Percentiles rank a stretch among this genome's conserved stretches.
These are phyloP conservation scores for Bombus waltoni DNA, from an alignment of 1,140 invertebrate genomes.

Conservation along the genomic window DNA sequence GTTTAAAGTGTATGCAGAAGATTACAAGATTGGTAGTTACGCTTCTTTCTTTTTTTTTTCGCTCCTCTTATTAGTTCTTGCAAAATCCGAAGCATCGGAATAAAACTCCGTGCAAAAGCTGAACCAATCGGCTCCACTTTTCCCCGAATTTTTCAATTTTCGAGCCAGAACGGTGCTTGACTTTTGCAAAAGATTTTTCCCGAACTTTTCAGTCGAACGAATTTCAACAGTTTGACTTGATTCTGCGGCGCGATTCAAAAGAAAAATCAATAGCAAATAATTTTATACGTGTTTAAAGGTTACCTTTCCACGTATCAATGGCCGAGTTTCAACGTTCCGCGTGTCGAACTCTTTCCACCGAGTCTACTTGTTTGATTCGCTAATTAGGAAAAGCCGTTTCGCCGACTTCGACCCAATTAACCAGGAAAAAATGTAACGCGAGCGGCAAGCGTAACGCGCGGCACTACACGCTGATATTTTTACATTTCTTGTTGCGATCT, in stretches of 20 bases:
- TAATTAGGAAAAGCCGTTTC: conserved; percentile 32
- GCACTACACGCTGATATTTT: neutral
- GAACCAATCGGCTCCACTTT: neutral
- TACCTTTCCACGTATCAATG: neutral
- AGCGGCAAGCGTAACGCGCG: neutral
- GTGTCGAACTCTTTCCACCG: neutral
- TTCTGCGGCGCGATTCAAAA: neutral
- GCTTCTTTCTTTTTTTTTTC: neutral
- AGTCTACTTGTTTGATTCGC: conserved; percentile 21
- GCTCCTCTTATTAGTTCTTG: neutral
- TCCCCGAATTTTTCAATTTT: neutral
- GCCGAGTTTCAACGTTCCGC: too few relatives aligned
- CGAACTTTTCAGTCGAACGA: neutral
- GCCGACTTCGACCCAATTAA: conserved; percentile 33
- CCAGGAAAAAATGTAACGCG: neutral
- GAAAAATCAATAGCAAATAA: neutral
- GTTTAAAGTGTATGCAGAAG: neutral
- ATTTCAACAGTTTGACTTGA: neutral
- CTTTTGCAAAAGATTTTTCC: neutral
- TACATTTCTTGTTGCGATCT: neutral
- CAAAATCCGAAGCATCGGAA: too few relatives aligned
- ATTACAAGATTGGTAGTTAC: neutral
- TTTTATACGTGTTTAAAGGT: neutral
- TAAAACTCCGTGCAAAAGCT: neutral
- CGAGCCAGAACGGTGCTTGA: neutral